Evolutionary conservation across 1,140 invertebrate genomes (phyloP).

Genomic region (Drosophila novamexicana): DNA sequence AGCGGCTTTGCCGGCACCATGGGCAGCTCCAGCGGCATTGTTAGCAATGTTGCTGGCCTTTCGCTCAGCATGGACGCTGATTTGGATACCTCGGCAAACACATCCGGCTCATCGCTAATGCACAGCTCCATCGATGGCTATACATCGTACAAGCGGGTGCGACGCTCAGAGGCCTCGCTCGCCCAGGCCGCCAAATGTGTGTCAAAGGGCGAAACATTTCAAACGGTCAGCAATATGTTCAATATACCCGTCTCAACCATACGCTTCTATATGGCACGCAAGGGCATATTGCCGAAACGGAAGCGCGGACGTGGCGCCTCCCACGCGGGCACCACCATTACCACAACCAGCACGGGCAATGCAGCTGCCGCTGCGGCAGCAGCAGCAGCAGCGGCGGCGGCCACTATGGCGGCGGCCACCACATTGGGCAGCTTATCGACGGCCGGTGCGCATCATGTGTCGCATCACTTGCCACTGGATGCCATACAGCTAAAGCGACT

Average conservation of each 20-base stretch:
- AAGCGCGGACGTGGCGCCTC: slow-evolving; percentile 88
- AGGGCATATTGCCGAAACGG: slow-evolving; percentile 90
- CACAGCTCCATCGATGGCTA: slow-evolving; percentile 66
- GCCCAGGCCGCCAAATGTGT: slow-evolving; percentile 92
- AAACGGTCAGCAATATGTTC: slow-evolving; percentile 92
- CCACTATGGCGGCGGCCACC: slow-evolving; percentile 47
- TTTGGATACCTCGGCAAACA: slow-evolving; percentile 59
- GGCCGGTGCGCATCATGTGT: slow-evolving; percentile 41
- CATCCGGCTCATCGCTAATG: slow-evolving; percentile 49
- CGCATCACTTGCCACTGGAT: slow-evolving; percentile 55
- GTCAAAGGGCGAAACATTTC: slow-evolving; percentile 91
- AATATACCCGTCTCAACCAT: slow-evolving; percentile 94
- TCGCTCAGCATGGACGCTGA: slow-evolving; percentile 65
- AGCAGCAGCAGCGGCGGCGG: slow-evolving; percentile 24
- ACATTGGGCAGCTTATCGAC: slow-evolving; percentile 45
- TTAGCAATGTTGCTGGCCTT: slow-evolving; percentile 16
- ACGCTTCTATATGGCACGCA: slow-evolving; percentile 92
- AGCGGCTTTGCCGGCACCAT: slow-evolving; percentile 46
- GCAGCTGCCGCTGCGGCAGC: slow-evolving; percentile 15
- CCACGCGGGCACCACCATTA: slow-evolving; percentile 61
- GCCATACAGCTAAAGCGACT: slow-evolving; percentile 53
- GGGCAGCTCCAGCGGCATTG: slow-evolving; percentile 2
- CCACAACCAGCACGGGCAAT: slow-evolving; percentile 49
- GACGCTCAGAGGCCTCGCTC: slow-evolving; percentile 90
- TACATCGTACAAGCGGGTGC: slow-evolving; percentile 84